Base-by-base conservation (phyloP, 2,797 vertebrate genomes). In the Lemur catta region DNA sequence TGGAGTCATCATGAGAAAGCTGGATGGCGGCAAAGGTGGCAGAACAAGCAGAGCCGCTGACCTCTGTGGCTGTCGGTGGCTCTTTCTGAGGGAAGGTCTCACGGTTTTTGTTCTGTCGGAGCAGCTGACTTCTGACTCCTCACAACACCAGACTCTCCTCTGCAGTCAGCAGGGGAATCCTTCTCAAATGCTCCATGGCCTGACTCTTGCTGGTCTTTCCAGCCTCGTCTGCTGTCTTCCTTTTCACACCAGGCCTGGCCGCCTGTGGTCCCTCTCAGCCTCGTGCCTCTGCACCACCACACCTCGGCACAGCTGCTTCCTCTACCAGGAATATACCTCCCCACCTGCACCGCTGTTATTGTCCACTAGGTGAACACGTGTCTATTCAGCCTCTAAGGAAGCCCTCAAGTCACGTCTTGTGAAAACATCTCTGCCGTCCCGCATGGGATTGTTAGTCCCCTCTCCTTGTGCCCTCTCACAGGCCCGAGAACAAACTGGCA, bases 1-100 rank as follows among this genome's bases (percentile, higher is more conserved):
- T 52, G 55, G 84, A 28, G 12, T 88, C 46, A 38, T 71, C 48
- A 17, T 57, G 90, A 94, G 81, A 89, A 88, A 71, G 41, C 41
- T 43, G 24, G 67, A 26, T 52, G 4, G 0, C 12, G 18, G 22
- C 14, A 7, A n/a, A 41, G 15, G 30, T 14, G 2, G 30, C 33
- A 8, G 50, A 52, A 4, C 69, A 61, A 71, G 69, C 81, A 35
- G 35, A 84, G 28, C n/a, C 1, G 24, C 43, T 41, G 85, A 43
- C 24, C 35, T 48, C 46, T 30, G 20, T 38, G 69, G 61, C 30
- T 88, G 24, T 28, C 13, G 46, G 33, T 52, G 59, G 46, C 43
- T 11, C 24, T 33, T 88, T 57, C 65, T 35, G 35, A 48, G 61
- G 72, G 61, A 57, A 41, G 15, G 59, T 22, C 46, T 87, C 18